phyloP scores from a whole-genome alignment of 2,888 invertebrate species.

The Capitulum mitella region DNA sequence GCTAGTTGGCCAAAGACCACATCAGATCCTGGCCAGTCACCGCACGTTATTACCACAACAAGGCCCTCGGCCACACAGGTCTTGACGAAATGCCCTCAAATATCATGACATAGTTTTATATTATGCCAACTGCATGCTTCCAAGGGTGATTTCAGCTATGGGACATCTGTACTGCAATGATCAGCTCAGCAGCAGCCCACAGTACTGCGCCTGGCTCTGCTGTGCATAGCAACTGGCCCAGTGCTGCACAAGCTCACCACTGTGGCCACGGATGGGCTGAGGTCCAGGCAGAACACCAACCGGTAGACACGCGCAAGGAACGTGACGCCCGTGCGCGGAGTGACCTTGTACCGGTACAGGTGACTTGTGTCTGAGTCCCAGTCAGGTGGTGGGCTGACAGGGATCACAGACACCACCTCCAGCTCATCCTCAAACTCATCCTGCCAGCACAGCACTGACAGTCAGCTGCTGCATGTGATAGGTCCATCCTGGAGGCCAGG shows the following conservation, averaged over 20 bases:
- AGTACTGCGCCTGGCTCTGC: too few species aligned
- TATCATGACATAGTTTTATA: neutral
- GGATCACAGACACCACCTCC: constrained; percentile 57
- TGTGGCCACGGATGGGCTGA: constrained; percentile 66
- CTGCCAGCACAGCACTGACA: constrained; percentile 40
- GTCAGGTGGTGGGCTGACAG: constrained; percentile 47
- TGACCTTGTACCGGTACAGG: constrained; percentile 44
- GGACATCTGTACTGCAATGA: neutral
- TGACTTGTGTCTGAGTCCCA: constrained; percentile 49
- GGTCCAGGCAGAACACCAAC: constrained; percentile 65
- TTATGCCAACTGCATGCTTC: neutral
- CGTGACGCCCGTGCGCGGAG: constrained; percentile 54
- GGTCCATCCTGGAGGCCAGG: neutral
- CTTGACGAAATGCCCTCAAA: too few species aligned
- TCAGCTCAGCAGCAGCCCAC: too few species aligned
- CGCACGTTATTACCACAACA: too few species aligned
- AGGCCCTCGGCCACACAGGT: too few species aligned
- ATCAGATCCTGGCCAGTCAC: too few species aligned
- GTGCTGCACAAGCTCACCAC: too few species aligned
- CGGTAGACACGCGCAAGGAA: constrained; percentile 63
- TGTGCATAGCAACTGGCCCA: too few species aligned
- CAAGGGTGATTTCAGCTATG: neutral
- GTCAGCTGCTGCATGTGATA: neutral
- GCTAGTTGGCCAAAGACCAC: too few species aligned
- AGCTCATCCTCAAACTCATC: constrained; percentile 51